These are phyloP conservation scores for Pandemis heparana DNA, from an alignment of 2,888 invertebrate genomes.

Conservation along the genomic window DNA sequence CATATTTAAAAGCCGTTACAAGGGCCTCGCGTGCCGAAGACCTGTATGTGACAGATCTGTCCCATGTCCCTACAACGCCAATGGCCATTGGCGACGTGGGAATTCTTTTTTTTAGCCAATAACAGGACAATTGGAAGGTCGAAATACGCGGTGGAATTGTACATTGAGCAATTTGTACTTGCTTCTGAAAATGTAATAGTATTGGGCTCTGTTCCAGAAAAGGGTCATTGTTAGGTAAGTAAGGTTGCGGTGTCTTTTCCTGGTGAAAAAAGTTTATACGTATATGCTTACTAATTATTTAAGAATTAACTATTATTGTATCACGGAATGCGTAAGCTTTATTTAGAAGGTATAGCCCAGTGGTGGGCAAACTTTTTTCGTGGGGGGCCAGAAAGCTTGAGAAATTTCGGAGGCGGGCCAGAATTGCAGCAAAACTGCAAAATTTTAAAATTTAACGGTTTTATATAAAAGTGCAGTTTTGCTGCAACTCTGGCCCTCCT, in stretches of 20 bases:
- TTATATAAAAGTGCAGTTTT: no score
- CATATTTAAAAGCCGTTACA: constrained; percentile 34
- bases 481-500: no score
- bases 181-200: constrained; percentile 1
- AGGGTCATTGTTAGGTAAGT: background rate
- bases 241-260: background rate
- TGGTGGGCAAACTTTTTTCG: no score
- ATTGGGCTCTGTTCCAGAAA: constrained; percentile 3
- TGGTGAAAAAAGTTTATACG: background rate
- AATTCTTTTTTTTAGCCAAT: constrained; percentile 5
- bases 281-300: no score
- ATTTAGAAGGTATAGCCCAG: no score
- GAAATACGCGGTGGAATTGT: background rate
- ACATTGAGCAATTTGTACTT: background rate
- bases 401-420: no score
- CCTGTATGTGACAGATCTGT: constrained; percentile 28
- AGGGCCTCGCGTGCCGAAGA: constrained; percentile 33
- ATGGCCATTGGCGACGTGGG: constrained; percentile 9
- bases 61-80: constrained; percentile 28
- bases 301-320: no score
- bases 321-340: no score
- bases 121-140: background rate
- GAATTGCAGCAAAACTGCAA: no score
- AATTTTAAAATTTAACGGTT: no score
- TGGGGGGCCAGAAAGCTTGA: no score